These are phyloP conservation scores for Mimumesa dahlbomi DNA, from an alignment of 2,888 invertebrate species.

Conservation along the genomic window DNA sequence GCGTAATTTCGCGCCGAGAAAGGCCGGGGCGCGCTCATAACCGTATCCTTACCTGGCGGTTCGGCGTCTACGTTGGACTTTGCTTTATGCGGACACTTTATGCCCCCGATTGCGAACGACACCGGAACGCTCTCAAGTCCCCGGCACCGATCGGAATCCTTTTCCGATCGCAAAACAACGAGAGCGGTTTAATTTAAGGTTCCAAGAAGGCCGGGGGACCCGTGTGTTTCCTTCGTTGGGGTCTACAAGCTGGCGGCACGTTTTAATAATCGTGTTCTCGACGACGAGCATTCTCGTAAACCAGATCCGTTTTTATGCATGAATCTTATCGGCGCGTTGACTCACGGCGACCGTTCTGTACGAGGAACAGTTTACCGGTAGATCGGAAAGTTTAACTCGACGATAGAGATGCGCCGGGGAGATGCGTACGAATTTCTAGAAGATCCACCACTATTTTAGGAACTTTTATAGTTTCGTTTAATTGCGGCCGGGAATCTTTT, in stretches of 20 bases:
- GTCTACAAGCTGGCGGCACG: slow-evolving; percentile 53
- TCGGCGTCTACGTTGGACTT: slow-evolving; percentile 58
- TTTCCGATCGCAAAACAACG: slow-evolving; percentile 73
- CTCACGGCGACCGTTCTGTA: no score
- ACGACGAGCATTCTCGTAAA: slow-evolving; percentile 61
- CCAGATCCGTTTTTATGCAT: slow-evolving; percentile 46
- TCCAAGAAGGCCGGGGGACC: slow-evolving; percentile 53
- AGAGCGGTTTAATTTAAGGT: slow-evolving; percentile 76
- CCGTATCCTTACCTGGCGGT: slow-evolving; percentile 60
- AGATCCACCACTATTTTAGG: no score
- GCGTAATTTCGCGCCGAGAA: no score
- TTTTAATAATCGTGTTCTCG: slow-evolving; percentile 63
- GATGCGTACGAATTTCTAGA: no score
- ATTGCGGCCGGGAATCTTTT: no score
- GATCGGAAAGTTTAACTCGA: no score
- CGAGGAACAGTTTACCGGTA: no score
- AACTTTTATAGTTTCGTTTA: no score
- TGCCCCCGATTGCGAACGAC: slow-evolving; percentile 80
- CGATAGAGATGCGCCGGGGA: no score
- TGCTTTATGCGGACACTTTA: slow-evolving; percentile 79
- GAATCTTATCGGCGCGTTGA: no score
- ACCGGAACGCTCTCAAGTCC: slow-evolving; percentile 79
- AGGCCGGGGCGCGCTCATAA: no score
- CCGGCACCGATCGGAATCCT: slow-evolving; percentile 71
- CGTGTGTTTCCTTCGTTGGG: slow-evolving; percentile 46